Conservation (phyloP, 2,113 vertebrate species). For the Planiliza haematocheilus region DNA sequence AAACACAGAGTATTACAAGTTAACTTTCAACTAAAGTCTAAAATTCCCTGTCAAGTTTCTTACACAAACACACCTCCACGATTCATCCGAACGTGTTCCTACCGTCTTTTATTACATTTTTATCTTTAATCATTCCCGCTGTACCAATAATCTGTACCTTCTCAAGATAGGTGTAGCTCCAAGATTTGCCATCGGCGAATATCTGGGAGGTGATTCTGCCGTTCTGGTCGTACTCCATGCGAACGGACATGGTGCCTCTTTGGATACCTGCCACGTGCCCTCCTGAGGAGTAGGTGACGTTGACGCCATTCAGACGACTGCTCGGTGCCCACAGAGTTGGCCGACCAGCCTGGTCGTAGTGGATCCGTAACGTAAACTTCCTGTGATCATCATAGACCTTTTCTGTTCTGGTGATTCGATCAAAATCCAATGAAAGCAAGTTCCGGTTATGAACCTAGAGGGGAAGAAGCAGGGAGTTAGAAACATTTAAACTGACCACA, state of each 20-base stretch:
- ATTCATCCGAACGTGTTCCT: slow-evolving; percentile 7
- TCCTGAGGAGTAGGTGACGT: slow-evolving; percentile 93
- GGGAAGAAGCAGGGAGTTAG: slow-evolving; percentile 3
- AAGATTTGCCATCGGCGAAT: slow-evolving; percentile 97
- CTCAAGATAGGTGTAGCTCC: slow-evolving; percentile 96
- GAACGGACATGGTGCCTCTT: slow-evolving; percentile 97
- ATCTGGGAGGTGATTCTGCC: slow-evolving; percentile 94
- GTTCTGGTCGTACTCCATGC: slow-evolving; percentile 96
- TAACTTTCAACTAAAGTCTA: slow-evolving; percentile 46
- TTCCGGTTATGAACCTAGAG: slow-evolving; percentile 96
- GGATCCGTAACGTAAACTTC: slow-evolving; percentile 96
- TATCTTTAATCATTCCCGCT: slow-evolving; percentile 3
- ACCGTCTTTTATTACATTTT: slow-evolving; percentile 9
- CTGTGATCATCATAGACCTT: slow-evolving; percentile 99
- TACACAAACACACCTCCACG: slow-evolving; percentile 15
- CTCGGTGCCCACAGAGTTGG: slow-evolving; percentile 98
- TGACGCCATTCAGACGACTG: slow-evolving; percentile 95
- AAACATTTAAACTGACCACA: slow-evolving; percentile 9
- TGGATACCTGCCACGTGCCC: slow-evolving; percentile 96
- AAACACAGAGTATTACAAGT: slow-evolving; percentile 50
- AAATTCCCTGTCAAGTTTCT: slow-evolving; percentile 37
- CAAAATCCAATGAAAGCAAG: slow-evolving; percentile 95
- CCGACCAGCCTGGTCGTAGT: slow-evolving; percentile 93
- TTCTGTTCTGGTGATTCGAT: slow-evolving; percentile 97
- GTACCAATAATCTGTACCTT: slow-evolving; percentile 54